These are phyloP conservation scores for Cossypha polioptera DNA, from an alignment of 2,797 vertebrate species.

Conservation along the genomic window DNA sequence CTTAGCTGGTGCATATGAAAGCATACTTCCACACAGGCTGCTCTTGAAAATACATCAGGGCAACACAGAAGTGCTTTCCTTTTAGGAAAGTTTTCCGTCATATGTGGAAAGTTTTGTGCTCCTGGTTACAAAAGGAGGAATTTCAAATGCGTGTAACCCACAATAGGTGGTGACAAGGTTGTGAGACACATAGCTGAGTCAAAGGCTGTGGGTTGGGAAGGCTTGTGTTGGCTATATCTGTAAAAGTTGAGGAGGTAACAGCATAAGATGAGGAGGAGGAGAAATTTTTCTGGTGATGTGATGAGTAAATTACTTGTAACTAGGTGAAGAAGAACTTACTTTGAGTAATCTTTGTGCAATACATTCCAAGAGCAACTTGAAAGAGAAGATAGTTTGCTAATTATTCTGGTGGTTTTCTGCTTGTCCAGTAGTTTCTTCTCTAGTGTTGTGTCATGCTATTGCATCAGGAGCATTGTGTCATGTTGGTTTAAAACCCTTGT, in stretches of 20 bases:
- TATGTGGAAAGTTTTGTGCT: not conserved
- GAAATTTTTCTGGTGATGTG: not conserved
- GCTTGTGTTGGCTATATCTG: not conserved
- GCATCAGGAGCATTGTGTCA: not conserved
- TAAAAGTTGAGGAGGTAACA: not conserved
- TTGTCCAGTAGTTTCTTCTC: not conserved
- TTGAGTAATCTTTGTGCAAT: not conserved
- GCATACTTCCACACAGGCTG: not conserved
- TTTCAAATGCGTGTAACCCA: not conserved
- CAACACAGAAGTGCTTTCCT: not conserved
- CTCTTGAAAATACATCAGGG: not conserved
- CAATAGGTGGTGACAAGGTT: not conserved
- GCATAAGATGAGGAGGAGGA: not conserved
- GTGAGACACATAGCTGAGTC: not conserved
- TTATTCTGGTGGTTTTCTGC: not conserved
- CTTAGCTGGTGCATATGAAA: not conserved
- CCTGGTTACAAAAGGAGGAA: not conserved
- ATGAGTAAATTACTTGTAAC: not conserved
- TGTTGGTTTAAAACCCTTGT: not conserved
- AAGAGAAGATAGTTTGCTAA: not conserved
- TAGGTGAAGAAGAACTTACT: not conserved
- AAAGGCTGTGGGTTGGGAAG: not conserved
- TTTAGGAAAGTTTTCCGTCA: not conserved
- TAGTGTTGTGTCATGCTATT: not conserved
- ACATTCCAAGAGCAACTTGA: not conserved